Evolutionary conservation across 1,140 invertebrate genomes (phyloP).

Genomic region (Belonocnema kinseyi): DNA sequence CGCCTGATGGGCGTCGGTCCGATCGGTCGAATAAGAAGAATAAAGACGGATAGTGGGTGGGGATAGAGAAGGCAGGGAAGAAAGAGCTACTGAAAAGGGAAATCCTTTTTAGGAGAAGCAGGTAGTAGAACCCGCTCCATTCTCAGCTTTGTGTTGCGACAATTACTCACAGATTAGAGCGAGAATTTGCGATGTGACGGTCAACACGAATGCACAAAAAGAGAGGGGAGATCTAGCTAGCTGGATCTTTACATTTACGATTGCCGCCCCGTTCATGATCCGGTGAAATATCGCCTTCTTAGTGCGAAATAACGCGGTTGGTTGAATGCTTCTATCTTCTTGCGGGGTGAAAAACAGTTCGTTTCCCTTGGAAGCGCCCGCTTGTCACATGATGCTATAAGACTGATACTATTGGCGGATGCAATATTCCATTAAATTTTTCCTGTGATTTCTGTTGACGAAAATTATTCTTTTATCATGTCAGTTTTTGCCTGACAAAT

Average conservation of each 20-base stretch:
- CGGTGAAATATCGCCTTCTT: constrained; percentile 63
- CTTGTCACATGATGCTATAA: no score
- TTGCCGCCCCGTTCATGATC: constrained; percentile 48
- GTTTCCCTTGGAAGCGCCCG: no score
- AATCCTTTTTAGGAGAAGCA: background rate
- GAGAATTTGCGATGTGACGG: constrained; percentile 64
- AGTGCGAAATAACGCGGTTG: constrained; percentile 41
- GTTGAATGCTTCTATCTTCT: constrained; percentile 4
- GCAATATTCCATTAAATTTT: no score
- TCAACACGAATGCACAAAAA: background rate
- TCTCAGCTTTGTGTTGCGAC: constrained; percentile 42
- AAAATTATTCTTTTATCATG: no score
- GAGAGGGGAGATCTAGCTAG: constrained; percentile 50
- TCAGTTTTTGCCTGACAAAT: no score
- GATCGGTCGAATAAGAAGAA: constrained; percentile 17
- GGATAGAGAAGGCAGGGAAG: constrained; percentile 30
- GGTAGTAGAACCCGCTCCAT: constrained; percentile 6
- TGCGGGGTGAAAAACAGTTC: no score
- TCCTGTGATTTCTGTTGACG: no score
- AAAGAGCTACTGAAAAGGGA: constrained; percentile 44
- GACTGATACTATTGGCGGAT: no score
- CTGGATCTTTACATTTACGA: constrained; percentile 67
- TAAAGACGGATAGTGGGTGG: background rate
- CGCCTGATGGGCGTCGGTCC: constrained; percentile 48
- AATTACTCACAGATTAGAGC: constrained; percentile 69